Conservation (phyloP, 1,140 invertebrate species). For the Chelonus insularis region DNA sequence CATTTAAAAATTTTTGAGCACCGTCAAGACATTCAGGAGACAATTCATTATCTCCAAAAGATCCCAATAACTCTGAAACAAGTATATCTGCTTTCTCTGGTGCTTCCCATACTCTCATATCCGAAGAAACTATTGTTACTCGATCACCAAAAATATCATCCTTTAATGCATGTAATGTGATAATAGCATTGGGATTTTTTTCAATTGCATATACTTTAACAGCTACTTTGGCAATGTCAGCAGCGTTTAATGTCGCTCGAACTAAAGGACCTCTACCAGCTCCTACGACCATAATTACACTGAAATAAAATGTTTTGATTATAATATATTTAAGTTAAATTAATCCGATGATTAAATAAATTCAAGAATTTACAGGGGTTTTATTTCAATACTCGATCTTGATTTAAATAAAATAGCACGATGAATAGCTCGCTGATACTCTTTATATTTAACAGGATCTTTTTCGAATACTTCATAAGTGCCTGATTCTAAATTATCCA, state of each 20-base stretch:
- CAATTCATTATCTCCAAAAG: constrained; percentile 98
- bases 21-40: constrained; percentile 98
- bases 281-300: constrained; percentile 88
- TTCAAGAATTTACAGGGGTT: constrained; percentile 32
- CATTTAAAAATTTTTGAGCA: constrained; percentile 84
- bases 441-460: constrained; percentile 94
- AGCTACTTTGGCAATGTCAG: constrained; percentile 66
- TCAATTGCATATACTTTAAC: constrained; percentile 90
- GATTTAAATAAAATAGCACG: constrained; percentile 69
- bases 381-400: not conserved
- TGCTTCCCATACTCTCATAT: constrained; percentile 87
- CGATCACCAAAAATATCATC: constrained; percentile 80
- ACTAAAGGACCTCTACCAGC: constrained; percentile 96
- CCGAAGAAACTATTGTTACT: constrained; percentile 78
- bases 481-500: constrained; percentile 92
- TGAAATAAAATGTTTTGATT: constrained; percentile 38
- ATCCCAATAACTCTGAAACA: constrained; percentile 94
- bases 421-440: constrained; percentile 86
- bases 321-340: constrained; percentile 4
- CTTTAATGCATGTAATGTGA: constrained; percentile 83
- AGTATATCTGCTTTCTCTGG: constrained; percentile 92
- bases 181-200: constrained; percentile 96
- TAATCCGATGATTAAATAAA: not conserved
- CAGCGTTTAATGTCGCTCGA: constrained; percentile 79
- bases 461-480: constrained; percentile 99